These are phyloP conservation scores for Stenolophus ochropezus DNA, from an alignment of 2,888 invertebrate species.

Conservation along the genomic window DNA sequence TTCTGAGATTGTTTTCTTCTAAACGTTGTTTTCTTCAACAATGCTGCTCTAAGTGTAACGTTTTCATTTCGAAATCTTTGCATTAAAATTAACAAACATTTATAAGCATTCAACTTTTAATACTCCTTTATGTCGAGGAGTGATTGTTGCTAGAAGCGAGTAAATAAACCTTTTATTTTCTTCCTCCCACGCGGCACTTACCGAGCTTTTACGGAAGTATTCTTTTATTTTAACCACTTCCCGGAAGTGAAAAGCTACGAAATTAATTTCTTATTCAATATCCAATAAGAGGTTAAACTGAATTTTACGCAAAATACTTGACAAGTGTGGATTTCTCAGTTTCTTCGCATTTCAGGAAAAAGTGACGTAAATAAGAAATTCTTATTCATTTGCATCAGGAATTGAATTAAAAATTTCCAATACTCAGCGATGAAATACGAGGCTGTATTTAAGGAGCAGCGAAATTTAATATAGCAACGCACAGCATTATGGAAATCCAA, in stretches of 20 bases:
- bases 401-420: slow-evolving; percentile 41
- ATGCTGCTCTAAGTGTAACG: background rate
- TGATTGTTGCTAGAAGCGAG: background rate
- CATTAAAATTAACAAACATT: background rate
- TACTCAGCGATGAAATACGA: background rate
- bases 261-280: background rate
- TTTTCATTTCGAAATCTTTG: background rate
- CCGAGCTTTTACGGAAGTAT: background rate
- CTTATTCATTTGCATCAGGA: slow-evolving; percentile 32
- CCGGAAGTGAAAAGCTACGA: background rate
- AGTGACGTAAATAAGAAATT: slow-evolving; percentile 37
- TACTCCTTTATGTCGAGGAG: background rate
- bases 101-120: background rate
- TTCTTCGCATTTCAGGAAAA: too few species aligned
- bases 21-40: slow-evolving; percentile 45
- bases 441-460: background rate
- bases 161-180: background rate
- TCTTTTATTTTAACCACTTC: background rate
- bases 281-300: too few species aligned
- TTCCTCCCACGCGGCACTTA: too few species aligned
- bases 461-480: slow-evolving; percentile 37
- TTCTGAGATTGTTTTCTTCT: slow-evolving; percentile 26
- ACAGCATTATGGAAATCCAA: slow-evolving; percentile 29
- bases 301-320: too few species aligned
- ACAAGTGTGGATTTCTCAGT: too few species aligned